Evolutionary conservation across 2,888 invertebrate genomes (phyloP).

Genomic region (Tineola bisselliella): DNA sequence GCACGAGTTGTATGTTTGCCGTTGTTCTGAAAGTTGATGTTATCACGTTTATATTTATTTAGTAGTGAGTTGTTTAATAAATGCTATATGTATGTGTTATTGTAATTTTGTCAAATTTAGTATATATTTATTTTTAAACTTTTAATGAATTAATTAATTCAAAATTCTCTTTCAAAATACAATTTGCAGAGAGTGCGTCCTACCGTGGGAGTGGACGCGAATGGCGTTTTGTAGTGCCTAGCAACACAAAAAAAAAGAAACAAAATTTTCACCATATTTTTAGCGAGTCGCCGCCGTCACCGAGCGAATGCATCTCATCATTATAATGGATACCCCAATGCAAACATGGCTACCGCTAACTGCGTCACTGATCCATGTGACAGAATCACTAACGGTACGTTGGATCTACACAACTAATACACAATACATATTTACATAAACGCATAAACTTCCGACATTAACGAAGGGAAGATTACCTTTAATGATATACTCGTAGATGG

Average conservation of each 20-base stretch:
- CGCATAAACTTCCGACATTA: not conserved
- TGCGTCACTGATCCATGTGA: conserved; percentile 25
- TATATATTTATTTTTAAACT: no score
- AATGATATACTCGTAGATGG: no score
- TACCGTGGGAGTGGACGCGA: conserved; percentile 1
- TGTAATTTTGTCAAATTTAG: no score
- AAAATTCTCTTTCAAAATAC: not conserved
- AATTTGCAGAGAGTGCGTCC: not conserved
- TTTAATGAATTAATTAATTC: no score
- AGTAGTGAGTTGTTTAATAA: no score
- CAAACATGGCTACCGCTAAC: conserved; percentile 32
- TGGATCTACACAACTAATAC: not conserved
- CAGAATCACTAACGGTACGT: conserved; percentile 8
- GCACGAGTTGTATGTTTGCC: no score
- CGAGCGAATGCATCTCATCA: conserved; percentile 36
- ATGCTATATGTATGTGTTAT: no score
- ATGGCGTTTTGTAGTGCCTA: not conserved
- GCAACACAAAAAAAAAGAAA: not conserved
- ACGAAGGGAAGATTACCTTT: not conserved
- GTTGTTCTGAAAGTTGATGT: no score
- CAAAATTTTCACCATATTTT: not conserved
- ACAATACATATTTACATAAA: not conserved
- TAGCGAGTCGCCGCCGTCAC: not conserved
- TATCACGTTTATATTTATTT: no score
- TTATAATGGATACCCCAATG: conserved; percentile 46